phyloP scores from a whole-genome alignment of 2,797 vertebrate genomes.

The Xiphophorus birchmanni region DNA sequence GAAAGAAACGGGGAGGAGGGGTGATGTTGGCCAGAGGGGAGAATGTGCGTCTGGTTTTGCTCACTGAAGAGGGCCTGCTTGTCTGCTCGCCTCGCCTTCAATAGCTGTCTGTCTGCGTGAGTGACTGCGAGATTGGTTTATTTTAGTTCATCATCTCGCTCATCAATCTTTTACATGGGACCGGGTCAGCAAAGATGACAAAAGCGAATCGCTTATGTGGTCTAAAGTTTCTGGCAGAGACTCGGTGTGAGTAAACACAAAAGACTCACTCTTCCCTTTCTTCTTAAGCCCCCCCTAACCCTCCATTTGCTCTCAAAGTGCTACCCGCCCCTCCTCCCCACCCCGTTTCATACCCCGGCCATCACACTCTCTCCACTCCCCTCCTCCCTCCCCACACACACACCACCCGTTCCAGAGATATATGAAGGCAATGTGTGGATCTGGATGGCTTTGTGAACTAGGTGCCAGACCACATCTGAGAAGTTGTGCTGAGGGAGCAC shows the following conservation, averaged over 20 bases:
- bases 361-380: constrained; percentile 48
- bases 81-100: constrained; percentile 53
- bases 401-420: constrained; percentile 71
- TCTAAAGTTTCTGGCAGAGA: constrained; percentile 76
- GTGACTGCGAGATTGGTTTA: constrained; percentile 77
- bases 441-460: constrained; percentile 87
- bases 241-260: constrained; percentile 78
- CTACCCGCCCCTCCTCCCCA: constrained; percentile 6
- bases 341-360: constrained; percentile 16
- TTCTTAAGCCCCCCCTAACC: constrained; percentile 24
- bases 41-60: constrained; percentile 57
- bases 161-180: constrained; percentile 81
- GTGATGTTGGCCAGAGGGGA: constrained; percentile 46
- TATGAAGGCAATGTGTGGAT: constrained; percentile 84
- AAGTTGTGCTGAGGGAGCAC: constrained; percentile 83
- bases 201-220: constrained; percentile 75
- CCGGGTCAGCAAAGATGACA: constrained; percentile 80
- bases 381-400: constrained; percentile 33
- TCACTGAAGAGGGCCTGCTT: constrained; percentile 52
- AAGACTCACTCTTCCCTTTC: constrained; percentile 65
- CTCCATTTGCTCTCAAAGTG: not conserved
- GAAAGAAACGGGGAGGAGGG: not conserved
- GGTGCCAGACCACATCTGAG: constrained; percentile 93
- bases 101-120: constrained; percentile 68
- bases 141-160: constrained; percentile 79